These are phyloP conservation scores for Sebastes minor DNA, from an alignment of 2,797 vertebrate genomes.

Conservation along the genomic window DNA sequence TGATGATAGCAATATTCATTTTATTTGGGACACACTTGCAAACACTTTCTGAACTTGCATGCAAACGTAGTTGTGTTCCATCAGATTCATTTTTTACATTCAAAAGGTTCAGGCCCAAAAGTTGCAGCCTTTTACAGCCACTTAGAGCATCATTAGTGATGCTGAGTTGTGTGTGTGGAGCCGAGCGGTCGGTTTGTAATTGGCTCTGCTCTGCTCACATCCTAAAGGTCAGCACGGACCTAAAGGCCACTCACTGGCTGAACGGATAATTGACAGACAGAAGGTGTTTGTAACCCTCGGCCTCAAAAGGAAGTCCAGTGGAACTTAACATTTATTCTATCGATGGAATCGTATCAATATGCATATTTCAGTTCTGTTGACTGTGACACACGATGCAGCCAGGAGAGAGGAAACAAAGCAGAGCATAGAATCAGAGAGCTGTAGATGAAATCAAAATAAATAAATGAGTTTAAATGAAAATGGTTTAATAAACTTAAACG, in stretches of 20 bases:
- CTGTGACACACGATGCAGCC: background rate
- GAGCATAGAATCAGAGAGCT: background rate
- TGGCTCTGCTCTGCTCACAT: slow-evolving; percentile 22
- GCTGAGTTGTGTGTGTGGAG: slow-evolving; percentile 8
- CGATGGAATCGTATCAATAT: slow-evolving; percentile 26
- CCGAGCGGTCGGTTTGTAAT: slow-evolving; percentile 50
- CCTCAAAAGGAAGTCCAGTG: background rate
- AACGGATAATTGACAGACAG: slow-evolving; percentile 53
- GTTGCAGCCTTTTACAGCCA: slow-evolving; percentile 4
- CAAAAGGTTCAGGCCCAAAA: slow-evolving; percentile 10
- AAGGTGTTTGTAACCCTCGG: background rate
- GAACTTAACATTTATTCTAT: slow-evolving; percentile 7
- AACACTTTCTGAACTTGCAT: background rate
- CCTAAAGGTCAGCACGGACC: slow-evolving; percentile 66
- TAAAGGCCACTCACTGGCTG: slow-evolving; percentile 53
- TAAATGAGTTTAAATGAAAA: background rate
- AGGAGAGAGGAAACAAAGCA: background rate
- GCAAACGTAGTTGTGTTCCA: background rate
- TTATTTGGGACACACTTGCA: background rate
- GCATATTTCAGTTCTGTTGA: slow-evolving; percentile 15
- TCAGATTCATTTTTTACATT: slow-evolving; percentile 11
- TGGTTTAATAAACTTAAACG: background rate
- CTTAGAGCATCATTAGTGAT: slow-evolving; percentile 55
- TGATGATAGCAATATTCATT: background rate
- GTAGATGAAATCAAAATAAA: background rate